Percentiles rank a stretch among this genome's conserved stretches.
These are phyloP conservation scores for Grammomys dolichurus DNA, from an alignment of 2,113 vertebrate species.

Conservation along the genomic window DNA sequence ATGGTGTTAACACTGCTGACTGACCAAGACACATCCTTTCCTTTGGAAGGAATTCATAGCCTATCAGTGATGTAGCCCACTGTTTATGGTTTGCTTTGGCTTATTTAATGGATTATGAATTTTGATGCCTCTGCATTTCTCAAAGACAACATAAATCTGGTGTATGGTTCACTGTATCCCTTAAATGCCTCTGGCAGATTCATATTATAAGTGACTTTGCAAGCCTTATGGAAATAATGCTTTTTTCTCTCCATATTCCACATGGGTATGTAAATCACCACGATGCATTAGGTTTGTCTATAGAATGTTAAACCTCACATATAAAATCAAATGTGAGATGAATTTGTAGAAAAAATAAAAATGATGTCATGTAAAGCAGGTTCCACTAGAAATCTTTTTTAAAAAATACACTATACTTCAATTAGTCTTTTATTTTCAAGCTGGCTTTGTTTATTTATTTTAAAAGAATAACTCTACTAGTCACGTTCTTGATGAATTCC, in stretches of 20 bases:
- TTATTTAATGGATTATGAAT: neutral
- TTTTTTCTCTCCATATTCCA: neutral
- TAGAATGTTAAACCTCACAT: neutral
- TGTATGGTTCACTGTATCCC: neutral
- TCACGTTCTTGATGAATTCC: conserved; percentile 27
- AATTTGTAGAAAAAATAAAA: conserved; percentile 20
- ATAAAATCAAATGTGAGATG: neutral
- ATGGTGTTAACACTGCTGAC: neutral
- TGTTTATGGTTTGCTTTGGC: neutral
- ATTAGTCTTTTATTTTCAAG: conserved; percentile 38
- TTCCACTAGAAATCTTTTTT: neutral
- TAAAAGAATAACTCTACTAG: neutral
- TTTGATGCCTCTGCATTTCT: neutral
- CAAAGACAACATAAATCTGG: neutral
- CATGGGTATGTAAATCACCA: neutral
- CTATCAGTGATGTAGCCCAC: neutral
- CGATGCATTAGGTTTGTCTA: neutral
- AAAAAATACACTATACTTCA: neutral
- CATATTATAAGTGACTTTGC: neutral
- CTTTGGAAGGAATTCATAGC: neutral
- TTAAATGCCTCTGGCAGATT: neutral
- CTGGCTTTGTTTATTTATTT: neutral
- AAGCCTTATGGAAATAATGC: neutral
- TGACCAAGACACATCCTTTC: neutral
- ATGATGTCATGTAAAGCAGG: neutral